Evolutionary conservation across 2,113 vertebrate species (phyloP).

Genomic region (Atlantisia rogersi): DNA sequence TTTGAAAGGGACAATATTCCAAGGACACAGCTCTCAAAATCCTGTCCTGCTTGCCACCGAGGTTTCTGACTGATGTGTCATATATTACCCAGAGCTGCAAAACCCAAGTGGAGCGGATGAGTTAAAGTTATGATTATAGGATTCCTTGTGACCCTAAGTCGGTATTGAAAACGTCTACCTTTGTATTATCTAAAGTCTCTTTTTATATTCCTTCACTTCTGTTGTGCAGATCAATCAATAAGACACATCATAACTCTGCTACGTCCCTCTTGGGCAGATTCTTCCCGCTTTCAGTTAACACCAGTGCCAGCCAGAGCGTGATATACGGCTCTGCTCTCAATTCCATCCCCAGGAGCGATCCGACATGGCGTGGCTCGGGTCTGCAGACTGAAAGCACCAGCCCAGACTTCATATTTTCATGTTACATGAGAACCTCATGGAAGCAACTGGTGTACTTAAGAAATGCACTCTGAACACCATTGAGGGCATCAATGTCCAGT

Average conservation of each 20-base stretch:
- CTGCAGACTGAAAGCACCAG: neutral
- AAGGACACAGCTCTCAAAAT: conserved; percentile 12
- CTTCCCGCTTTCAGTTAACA: neutral
- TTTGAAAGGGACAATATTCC: neutral
- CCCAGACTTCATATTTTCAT: neutral
- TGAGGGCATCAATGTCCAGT: neutral
- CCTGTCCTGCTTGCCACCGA: neutral
- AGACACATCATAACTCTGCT: neutral
- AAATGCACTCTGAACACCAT: neutral
- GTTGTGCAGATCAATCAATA: neutral
- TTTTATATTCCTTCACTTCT: neutral
- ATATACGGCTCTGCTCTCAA: neutral
- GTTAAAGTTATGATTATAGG: neutral
- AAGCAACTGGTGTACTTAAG: neutral
- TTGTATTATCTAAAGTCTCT: neutral
- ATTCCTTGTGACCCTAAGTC: neutral
- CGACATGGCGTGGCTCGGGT: neutral
- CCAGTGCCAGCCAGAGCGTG: neutral
- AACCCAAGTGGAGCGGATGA: neutral
- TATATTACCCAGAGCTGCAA: neutral
- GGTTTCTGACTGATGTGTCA: neutral
- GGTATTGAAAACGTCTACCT: neutral
- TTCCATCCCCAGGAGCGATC: neutral
- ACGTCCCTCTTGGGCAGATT: neutral
- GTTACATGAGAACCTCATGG: neutral